Base-by-base conservation (phyloP, 2,113 vertebrate species). In the Toxotes chatareus region DNA sequence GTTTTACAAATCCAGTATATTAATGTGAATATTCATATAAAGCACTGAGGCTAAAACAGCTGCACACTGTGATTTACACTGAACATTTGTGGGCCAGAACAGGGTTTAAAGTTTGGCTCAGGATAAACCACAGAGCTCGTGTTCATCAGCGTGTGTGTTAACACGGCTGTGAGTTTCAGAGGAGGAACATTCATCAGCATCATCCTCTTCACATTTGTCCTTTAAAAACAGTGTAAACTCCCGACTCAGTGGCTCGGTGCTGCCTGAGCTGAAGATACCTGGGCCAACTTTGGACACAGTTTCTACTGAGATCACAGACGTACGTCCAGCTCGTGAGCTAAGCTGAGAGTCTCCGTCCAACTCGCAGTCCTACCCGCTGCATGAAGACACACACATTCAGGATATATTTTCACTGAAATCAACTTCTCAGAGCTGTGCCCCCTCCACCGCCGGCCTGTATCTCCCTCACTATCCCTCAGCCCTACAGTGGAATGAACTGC, bases 401-500 rank as follows among this genome's bases (percentile, higher is more conserved):
- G 27, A 80, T 40, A 73, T 56, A 77, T 86, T 80, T 85, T 69
- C 36, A 68, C n/a, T 67, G 55, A 80, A 86, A 76, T 76, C 34
- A 80, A 79, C 83, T 86, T 88, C 27, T 27, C 27, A 1, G 27
- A 27, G 49, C 38, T 27, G 66, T 72, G 56, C 73, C 66, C 10
- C 70, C 19, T 21, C 44, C 56, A 40, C 61, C 49, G 49, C 64
- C 40, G 16, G 17, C 74, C 78, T 53, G 64, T 19, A 70, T 88
- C 89, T 81, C 72, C 73, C 68, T 68, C 70, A 62, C 57, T 63
- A 59, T 82, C 84, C 86, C 85, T 79, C 77, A 61, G 80, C 70
- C 74, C 78, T 64, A 53, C 87, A 89, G 90, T 89, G 89, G 93
- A 94, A 95, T 94, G 92, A 92, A 86, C 90, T 95, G 94, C 93